Percentiles rank a stretch among this genome's conserved stretches.
Evolutionary conservation across 2,888 invertebrate genomes (phyloP).

Genomic region (Epistrophella euchroma): DNA sequence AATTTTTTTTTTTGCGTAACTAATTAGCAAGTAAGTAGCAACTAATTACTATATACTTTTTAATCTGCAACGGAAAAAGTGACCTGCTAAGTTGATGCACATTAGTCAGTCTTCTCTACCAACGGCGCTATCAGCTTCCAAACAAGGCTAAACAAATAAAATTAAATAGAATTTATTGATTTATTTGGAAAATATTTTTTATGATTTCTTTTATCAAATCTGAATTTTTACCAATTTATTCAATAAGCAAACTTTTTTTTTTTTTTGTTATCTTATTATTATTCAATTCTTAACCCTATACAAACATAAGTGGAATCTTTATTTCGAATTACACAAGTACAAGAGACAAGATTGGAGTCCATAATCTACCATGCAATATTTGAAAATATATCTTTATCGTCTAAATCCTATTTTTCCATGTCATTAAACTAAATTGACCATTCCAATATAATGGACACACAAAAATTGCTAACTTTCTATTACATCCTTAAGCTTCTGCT

Average conservation of each 20-base stretch:
- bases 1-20: no score
- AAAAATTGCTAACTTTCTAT: slow-evolving; percentile 14
- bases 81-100: no score
- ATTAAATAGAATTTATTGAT: no score
- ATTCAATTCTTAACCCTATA: not conserved
- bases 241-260: not conserved
- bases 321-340: not conserved
- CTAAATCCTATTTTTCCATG: slow-evolving; percentile 34
- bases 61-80: no score
- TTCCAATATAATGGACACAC: not conserved
- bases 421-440: slow-evolving; percentile 33
- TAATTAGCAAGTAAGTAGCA: no score
- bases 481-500: slow-evolving; percentile 18
- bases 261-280: not conserved
- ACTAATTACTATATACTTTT: no score
- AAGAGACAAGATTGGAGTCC: not conserved
- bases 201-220: no score
- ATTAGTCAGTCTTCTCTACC: no score
- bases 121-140: no score
- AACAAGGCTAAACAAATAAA: no score
- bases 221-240: not conserved
- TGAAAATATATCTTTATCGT: slow-evolving; percentile 14
- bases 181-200: no score
- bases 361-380: slow-evolving; percentile 20
- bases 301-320: not conserved